phyloP scores from a whole-genome alignment of 1,140 invertebrate species.

The Bemisia tabaci region DNA sequence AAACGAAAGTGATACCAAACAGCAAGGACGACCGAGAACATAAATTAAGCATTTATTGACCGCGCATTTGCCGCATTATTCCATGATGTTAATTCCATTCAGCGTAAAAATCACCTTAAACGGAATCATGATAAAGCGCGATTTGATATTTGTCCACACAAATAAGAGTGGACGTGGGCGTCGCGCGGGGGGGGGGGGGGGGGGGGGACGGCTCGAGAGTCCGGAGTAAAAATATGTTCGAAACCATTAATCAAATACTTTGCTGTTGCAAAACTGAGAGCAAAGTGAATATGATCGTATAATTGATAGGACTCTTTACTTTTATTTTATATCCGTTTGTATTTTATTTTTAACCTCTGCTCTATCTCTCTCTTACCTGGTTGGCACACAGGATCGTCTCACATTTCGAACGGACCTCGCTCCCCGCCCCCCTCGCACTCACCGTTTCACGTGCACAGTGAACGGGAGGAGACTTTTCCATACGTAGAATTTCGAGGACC shows the following conservation, averaged over 20 bases:
- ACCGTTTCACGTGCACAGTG: neutral
- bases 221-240: neutral
- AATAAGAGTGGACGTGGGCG: neutral
- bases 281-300: neutral
- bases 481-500: no score
- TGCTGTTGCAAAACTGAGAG: neutral
- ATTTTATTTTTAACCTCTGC: no score
- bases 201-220: neutral
- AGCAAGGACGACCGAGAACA: neutral
- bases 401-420: no score
- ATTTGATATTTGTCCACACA: neutral
- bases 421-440: neutral
- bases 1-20: no score
- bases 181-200: no score
- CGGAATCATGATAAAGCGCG: neutral
- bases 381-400: no score
- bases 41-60: neutral
- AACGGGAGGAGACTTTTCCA: no score
- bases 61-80: neutral
- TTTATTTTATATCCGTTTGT: no score
- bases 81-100: neutral
- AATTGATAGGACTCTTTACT: neutral
- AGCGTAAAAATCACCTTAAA: neutral
- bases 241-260: neutral
- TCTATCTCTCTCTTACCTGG: neutral